Percentiles rank a stretch among this genome's conserved stretches.
These are phyloP conservation scores for Caloenas nicobarica DNA, from an alignment of 2,113 vertebrate genomes.

Conservation along the genomic window DNA sequence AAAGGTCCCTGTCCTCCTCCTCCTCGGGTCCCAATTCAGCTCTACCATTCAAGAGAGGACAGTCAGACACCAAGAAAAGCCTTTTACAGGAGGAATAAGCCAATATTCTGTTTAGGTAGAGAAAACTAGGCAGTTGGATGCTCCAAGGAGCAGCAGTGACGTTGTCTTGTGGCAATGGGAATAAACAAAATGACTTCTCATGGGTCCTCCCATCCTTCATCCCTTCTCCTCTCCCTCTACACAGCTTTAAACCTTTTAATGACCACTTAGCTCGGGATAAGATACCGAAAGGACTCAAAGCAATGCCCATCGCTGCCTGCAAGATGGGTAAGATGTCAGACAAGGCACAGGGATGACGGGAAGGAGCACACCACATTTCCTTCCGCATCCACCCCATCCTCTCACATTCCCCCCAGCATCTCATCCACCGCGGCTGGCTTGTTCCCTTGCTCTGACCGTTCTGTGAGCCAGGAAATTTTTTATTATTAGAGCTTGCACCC, in stretches of 20 bases:
- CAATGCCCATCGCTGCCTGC: rapidly evolving
- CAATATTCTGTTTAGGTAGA: background rate
- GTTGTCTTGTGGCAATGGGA: background rate
- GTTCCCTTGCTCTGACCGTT: background rate
- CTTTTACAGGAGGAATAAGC: background rate
- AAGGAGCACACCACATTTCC: background rate
- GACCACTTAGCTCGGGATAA: background rate
- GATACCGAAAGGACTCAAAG: background rate
- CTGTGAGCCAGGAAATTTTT: background rate
- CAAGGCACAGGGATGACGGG: rapidly evolving
- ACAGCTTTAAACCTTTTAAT: background rate
- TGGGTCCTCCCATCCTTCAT: background rate
- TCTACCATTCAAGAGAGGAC: background rate
- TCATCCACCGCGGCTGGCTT: background rate
- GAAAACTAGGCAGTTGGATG: background rate
- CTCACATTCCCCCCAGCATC: background rate
- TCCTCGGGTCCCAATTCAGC: background rate
- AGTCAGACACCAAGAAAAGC: background rate
- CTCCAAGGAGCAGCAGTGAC: background rate
- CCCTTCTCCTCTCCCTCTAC: background rate
- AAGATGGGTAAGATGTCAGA: rapidly evolving
- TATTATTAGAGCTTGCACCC: background rate
- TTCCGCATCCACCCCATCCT: background rate
- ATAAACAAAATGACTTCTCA: background rate
- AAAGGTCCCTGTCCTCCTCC: background rate